Conservation (phyloP, 2,888 invertebrate species). For the Cantharis nigra region DNA sequence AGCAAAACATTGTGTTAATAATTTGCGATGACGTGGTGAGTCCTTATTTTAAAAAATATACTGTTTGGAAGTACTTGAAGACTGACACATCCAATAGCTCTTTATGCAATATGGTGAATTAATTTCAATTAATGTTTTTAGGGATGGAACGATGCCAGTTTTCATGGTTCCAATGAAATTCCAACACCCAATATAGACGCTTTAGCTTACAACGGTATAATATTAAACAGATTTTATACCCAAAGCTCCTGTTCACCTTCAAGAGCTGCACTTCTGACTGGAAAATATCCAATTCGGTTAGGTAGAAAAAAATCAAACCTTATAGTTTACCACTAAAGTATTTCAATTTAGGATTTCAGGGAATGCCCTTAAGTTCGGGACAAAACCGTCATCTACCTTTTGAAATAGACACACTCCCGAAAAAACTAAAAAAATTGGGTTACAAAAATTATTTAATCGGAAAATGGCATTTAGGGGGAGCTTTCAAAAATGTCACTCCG, state of each 20-base stretch:
- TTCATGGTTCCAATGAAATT: slow-evolving; percentile 85
- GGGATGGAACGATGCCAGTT: slow-evolving; percentile 92
- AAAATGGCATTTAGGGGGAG: slow-evolving; percentile 86
- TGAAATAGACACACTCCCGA: slow-evolving; percentile 57
- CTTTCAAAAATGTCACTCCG: slow-evolving; percentile 68
- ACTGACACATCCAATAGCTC: too few species aligned
- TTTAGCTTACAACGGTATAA: slow-evolving; percentile 80
- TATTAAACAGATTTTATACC: slow-evolving; percentile 83
- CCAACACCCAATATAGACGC: slow-evolving; percentile 90
- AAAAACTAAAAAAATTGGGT: slow-evolving; percentile 67
- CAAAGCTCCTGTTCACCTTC: slow-evolving; percentile 87
- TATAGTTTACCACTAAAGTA: not conserved
- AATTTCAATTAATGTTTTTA: slow-evolving; percentile 46
- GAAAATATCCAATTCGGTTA: slow-evolving; percentile 83
- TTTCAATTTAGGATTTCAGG: slow-evolving; percentile 68
- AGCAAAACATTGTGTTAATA: not conserved
- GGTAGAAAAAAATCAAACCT: slow-evolving; percentile 60
- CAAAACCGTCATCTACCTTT: slow-evolving; percentile 74
- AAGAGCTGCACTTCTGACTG: slow-evolving; percentile 79
- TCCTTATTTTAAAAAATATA: not conserved
- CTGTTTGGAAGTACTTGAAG: too few species aligned
- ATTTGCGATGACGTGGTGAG: not conserved
- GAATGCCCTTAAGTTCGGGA: slow-evolving; percentile 66
- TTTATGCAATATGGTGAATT: too few species aligned
- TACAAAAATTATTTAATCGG: slow-evolving; percentile 79